Evolutionary conservation across 2,797 vertebrate genomes (phyloP).

Genomic region (Oreortyx pictus): DNA sequence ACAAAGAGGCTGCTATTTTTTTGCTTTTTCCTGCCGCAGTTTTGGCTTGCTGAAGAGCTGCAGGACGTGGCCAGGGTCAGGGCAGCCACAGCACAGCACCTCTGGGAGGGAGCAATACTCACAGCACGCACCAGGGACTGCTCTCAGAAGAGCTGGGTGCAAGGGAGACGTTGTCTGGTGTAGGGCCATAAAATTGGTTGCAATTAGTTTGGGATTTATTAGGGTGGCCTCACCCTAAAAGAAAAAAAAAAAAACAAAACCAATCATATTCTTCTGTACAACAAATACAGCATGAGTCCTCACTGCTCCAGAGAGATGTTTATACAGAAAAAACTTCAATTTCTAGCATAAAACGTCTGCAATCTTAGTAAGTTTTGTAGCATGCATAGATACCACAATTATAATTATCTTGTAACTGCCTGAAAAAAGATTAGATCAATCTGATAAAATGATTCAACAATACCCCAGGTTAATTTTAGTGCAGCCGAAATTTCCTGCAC

Average conservation of each 20-base stretch:
- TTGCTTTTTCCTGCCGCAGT: rapidly evolving
- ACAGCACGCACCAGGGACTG: rapidly evolving
- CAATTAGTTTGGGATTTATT: background rate
- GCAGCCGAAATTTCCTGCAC: background rate
- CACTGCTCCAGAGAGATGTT: background rate
- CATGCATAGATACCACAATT: background rate
- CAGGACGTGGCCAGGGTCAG: rapidly evolving
- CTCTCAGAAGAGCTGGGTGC: background rate
- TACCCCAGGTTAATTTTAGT: conserved; percentile 20
- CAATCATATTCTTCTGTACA: background rate
- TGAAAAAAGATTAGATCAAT: background rate
- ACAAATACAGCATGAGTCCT: background rate
- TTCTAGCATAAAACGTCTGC: background rate
- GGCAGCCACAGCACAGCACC: background rate
- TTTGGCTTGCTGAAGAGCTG: background rate
- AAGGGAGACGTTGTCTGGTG: background rate
- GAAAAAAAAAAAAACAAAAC: rapidly evolving
- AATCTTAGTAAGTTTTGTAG: background rate
- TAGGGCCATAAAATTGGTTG: background rate
- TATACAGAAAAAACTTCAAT: background rate
- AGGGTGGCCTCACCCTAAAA: background rate
- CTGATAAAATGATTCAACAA: conserved; percentile 2
- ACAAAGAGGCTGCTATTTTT: background rate
- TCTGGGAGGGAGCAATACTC: background rate
- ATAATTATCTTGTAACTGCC: background rate